A percentile compares a stretch with the other conserved stretches of the same genome.
Evolutionary conservation across 30 jellyfish, hydroid and myxozoan species (phyloP).

Genomic region (Cassiopea xamachana): DNA sequence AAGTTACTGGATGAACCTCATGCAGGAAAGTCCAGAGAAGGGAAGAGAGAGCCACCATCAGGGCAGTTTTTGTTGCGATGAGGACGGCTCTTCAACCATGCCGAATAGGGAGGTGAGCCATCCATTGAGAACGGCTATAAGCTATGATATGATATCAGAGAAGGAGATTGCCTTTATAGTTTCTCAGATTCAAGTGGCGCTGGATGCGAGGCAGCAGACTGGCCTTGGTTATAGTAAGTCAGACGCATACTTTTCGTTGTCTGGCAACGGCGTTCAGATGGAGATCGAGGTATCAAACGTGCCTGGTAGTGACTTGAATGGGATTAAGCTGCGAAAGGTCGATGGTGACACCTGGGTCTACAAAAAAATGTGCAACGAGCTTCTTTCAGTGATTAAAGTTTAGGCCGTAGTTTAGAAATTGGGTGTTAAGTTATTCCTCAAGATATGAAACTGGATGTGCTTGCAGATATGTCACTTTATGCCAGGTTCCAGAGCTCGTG

Average conservation of each 20-base stretch:
- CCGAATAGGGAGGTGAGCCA: conserved; percentile 56
- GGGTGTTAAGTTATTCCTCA: conserved; percentile 22
- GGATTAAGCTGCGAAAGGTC: conserved; percentile 81
- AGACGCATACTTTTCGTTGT: conserved; percentile 87
- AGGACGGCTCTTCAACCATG: conserved; percentile 11
- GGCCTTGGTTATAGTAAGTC: conserved; percentile 83
- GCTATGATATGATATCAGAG: conserved; percentile 81
- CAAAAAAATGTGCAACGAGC: conserved; percentile 84
- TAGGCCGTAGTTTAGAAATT: conserved; percentile 29
- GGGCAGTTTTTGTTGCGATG: conserved; percentile 1
- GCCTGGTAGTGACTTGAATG: conserved; percentile 76
- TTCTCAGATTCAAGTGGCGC: conserved; percentile 72
- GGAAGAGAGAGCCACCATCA: conserved; percentile 26
- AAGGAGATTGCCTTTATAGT: conserved; percentile 75
- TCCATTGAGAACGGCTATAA: conserved; percentile 74
- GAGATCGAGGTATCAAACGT: conserved; percentile 85
- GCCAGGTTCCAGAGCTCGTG: not conserved
- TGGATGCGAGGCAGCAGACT: conserved; percentile 73
- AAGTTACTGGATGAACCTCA: conserved; percentile 54
- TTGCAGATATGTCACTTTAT: not conserved
- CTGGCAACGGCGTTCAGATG: conserved; percentile 90
- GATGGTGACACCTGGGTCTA: conserved; percentile 96
- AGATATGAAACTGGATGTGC: conserved; percentile 3
- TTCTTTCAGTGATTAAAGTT: conserved; percentile 69
- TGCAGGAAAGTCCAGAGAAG: conserved; percentile 37